Percentiles rank a stretch among this genome's conserved stretches.
phyloP scores from a whole-genome alignment of 2,113 vertebrate species.

The Tragelaphus strepsiceros region DNA sequence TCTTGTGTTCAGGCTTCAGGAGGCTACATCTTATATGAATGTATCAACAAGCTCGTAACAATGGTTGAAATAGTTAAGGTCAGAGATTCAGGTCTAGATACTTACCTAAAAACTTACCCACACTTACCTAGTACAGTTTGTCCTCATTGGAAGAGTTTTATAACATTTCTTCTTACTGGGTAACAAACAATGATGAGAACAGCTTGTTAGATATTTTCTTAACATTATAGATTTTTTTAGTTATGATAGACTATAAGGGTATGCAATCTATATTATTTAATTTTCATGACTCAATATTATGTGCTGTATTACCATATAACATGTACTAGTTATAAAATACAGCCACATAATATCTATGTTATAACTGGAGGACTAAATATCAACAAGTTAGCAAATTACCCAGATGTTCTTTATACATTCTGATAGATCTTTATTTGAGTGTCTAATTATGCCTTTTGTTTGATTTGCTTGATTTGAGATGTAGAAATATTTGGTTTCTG shows the following conservation, averaged over 20 bases:
- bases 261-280: neutral
- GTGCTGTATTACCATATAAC: neutral
- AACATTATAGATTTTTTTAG: neutral
- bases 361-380: neutral
- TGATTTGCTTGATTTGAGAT: slow-evolving; percentile 27
- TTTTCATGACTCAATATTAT: neutral
- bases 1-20: neutral
- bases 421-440: slow-evolving; percentile 14
- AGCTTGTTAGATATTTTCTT: slow-evolving; percentile 1
- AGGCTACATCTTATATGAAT: neutral
- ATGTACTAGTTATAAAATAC: neutral
- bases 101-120: slow-evolving; percentile 58
- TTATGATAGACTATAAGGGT: neutral
- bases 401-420: neutral
- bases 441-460: slow-evolving; percentile 29
- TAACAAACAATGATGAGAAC: slow-evolving; percentile 47
- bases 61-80: neutral
- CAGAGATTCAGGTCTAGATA: slow-evolving; percentile 58
- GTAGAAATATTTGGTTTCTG: slow-evolving; percentile 52
- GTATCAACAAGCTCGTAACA: neutral
- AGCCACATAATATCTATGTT: neutral
- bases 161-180: slow-evolving; percentile 43
- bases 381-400: slow-evolving; percentile 35
- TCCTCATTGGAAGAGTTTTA: slow-evolving; percentile 65
- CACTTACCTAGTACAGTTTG: slow-evolving; percentile 27